Evolutionary conservation across 2,888 invertebrate species (phyloP).

Genomic region (Cryptus viduatorius): DNA sequence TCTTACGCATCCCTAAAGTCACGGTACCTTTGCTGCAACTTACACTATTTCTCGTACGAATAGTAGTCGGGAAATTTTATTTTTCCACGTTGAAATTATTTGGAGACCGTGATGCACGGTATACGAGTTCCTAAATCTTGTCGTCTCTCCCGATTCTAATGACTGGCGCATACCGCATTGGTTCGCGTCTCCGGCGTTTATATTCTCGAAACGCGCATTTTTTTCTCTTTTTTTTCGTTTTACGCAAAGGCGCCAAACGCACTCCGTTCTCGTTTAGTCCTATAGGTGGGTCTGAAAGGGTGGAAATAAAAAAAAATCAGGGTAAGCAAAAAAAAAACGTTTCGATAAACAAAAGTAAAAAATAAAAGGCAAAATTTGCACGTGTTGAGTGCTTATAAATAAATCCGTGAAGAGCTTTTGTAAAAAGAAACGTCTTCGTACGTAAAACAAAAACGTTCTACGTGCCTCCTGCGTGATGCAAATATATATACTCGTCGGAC

Average conservation of each 20-base stretch:
- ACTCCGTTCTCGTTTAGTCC: slow-evolving; percentile 57
- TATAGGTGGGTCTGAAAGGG: slow-evolving; percentile 84
- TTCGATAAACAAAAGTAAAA: slow-evolving; percentile 67
- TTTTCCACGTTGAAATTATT: slow-evolving; percentile 33
- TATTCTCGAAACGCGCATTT: slow-evolving; percentile 14
- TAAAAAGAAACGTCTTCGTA: slow-evolving; percentile 8
- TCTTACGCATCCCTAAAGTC: slow-evolving; percentile 25
- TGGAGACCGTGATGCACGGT: slow-evolving; percentile 64
- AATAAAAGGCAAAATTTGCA: slow-evolving; percentile 39
- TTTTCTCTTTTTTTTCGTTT: slow-evolving; percentile 26
- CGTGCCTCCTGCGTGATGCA: slow-evolving; percentile 58
- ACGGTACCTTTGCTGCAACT: slow-evolving; percentile 47
- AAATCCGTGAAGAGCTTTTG: slow-evolving; percentile 24
- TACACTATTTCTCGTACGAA: slow-evolving; percentile 26
- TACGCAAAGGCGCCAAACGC: slow-evolving; percentile 44
- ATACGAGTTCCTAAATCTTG: slow-evolving; percentile 35
- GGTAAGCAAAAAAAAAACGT: slow-evolving; percentile 73
- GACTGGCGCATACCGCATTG: slow-evolving; percentile 53
- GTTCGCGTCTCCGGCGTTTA: slow-evolving; percentile 38
- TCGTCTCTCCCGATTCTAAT: slow-evolving; percentile 48
- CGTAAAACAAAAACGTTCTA: slow-evolving; percentile 42
- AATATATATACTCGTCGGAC: background rate
- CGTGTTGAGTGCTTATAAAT: slow-evolving; percentile 24
- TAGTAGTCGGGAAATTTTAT: background rate
- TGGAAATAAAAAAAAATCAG: slow-evolving; percentile 79